Evolutionary conservation across 2,888 invertebrate genomes (phyloP).

Genomic region (Mesoligia furuncula): DNA sequence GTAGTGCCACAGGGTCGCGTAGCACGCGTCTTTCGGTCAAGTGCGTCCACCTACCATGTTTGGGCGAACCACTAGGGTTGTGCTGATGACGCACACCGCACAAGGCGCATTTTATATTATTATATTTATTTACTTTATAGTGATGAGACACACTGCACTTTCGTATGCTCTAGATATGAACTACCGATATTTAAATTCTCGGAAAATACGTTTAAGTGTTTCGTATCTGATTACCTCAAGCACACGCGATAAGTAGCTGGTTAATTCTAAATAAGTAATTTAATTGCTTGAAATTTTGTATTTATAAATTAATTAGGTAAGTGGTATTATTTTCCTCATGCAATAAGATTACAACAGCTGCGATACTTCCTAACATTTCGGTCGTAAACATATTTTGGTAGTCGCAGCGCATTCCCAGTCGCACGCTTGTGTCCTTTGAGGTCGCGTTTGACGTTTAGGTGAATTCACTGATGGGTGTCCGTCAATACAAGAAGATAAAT

Average conservation of each 20-base stretch:
- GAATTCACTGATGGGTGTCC: conserved; percentile 74
- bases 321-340: conserved; percentile 20
- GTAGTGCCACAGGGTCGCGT: conserved; percentile 65
- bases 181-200: neutral
- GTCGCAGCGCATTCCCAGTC: conserved; percentile 68
- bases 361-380: conserved; percentile 49
- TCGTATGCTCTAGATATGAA: neutral
- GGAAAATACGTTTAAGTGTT: conserved; percentile 25
- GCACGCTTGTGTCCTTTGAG: conserved; percentile 73
- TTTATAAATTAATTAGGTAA: conserved; percentile 8
- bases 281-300: conserved; percentile 1
- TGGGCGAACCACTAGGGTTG: conserved; percentile 48
- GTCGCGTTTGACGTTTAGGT: conserved; percentile 77
- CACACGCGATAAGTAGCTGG: neutral
- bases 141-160: neutral
- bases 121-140: neutral
- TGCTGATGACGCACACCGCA: neutral
- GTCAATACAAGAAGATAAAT: conserved; percentile 69
- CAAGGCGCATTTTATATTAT: neutral
- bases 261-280: conserved; percentile 18
- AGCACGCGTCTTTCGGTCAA: conserved; percentile 76
- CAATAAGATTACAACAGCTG: conserved; percentile 7
- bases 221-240: conserved; percentile 19
- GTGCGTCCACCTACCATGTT: conserved; percentile 77
- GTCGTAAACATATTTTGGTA: conserved; percentile 72